Evolutionary conservation across 2,797 vertebrate species (phyloP).

Genomic region (Lycodopsis pacificus): DNA sequence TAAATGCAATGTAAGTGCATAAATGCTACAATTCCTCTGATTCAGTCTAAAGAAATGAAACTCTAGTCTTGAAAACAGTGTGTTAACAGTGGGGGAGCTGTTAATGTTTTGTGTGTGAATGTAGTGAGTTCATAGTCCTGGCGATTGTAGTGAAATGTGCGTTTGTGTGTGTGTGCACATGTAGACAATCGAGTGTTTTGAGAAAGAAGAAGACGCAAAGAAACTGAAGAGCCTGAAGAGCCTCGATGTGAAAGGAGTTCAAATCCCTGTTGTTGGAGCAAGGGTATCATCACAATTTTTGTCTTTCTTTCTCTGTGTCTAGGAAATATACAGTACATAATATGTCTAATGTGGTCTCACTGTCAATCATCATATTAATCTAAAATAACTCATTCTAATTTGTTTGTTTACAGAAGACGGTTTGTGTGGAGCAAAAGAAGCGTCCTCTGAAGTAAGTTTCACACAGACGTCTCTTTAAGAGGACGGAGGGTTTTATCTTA

Average conservation of each 20-base stretch:
- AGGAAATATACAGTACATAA: not conserved
- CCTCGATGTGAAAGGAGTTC: constrained; percentile 76
- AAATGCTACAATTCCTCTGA: not conserved
- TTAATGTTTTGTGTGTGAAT: too few species aligned
- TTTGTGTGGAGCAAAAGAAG: not conserved
- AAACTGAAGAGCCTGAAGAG: constrained; percentile 79
- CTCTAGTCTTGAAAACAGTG: too few species aligned
- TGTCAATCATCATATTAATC: not conserved
- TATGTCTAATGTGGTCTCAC: not conserved
- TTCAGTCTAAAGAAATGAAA: too few species aligned
- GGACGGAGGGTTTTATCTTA: too few species aligned
- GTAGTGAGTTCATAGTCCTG: too few species aligned
- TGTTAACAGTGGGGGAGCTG: too few species aligned
- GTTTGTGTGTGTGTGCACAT: constrained; percentile 11
- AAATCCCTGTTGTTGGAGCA: constrained; percentile 71
- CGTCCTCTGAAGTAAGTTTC: too few species aligned
- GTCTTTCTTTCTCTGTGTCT: not conserved
- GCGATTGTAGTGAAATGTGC: too few species aligned
- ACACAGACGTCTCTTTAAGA: too few species aligned
- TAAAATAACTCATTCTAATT: not conserved
- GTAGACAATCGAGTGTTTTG: constrained; percentile 89
- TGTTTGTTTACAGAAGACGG: constrained; percentile 23
- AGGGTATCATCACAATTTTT: constrained; percentile 50
- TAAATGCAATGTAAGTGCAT: not conserved
- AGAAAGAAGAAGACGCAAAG: constrained; percentile 85